phyloP scores from a whole-genome alignment of 2,113 vertebrate species.

The Halcyon malimbica region DNA sequence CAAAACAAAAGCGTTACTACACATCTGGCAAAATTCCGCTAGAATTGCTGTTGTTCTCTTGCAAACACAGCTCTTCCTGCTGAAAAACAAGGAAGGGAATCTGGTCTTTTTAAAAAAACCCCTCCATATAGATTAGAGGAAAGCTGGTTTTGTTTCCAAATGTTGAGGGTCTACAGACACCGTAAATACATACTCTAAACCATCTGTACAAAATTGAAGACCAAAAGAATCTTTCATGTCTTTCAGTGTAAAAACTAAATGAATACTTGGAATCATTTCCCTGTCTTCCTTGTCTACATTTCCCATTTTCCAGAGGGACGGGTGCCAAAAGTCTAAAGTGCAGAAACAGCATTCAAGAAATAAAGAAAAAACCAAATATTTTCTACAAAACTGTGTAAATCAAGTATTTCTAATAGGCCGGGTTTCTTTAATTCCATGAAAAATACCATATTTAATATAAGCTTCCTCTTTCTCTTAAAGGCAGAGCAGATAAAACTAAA shows the following conservation, averaged over 20 bases:
- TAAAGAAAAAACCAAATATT: background rate
- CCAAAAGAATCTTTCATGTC: background rate
- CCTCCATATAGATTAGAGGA: background rate
- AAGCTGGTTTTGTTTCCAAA: background rate
- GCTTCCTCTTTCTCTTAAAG: background rate
- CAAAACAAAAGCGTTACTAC: background rate
- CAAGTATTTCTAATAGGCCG: background rate
- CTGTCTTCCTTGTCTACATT: background rate
- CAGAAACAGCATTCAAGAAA: background rate
- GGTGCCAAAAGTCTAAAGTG: background rate
- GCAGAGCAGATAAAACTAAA: background rate
- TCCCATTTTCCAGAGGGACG: background rate
- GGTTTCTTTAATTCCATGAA: background rate
- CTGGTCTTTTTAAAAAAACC: background rate
- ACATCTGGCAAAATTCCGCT: background rate
- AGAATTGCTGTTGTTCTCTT: background rate
- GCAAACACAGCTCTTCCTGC: background rate
- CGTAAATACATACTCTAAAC: background rate
- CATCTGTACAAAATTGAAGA: background rate
- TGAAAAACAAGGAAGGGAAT: background rate
- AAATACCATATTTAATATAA: background rate
- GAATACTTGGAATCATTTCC: background rate
- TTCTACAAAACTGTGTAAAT: background rate
- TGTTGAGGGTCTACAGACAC: background rate
- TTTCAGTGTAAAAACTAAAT: background rate